These are phyloP conservation scores for Melanerpes aurifrons DNA, from an alignment of 2,113 vertebrate genomes.

Conservation along the genomic window DNA sequence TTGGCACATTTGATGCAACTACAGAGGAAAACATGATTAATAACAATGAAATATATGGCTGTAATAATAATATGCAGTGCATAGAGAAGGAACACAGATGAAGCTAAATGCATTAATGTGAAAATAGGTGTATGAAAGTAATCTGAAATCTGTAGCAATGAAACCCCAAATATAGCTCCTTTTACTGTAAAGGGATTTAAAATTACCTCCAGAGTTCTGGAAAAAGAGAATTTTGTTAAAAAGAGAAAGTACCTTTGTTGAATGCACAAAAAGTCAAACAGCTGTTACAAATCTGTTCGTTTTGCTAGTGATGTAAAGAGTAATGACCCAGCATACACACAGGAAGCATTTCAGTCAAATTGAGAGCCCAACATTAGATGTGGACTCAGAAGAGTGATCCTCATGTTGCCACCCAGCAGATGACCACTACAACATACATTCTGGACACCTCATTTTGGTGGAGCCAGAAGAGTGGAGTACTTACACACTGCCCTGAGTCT, in stretches of 20 bases:
- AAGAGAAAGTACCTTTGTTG: neutral
- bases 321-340: neutral
- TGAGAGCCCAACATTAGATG: rapidly evolving
- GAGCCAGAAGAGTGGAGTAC: neutral
- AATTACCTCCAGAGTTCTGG: neutral
- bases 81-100: neutral
- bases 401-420: rapidly evolving
- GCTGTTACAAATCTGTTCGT: neutral
- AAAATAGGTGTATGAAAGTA: neutral
- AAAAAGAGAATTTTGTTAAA: neutral
- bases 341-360: neutral
- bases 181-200: neutral
- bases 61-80: neutral
- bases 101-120: neutral
- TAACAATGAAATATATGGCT: neutral
- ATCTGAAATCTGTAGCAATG: neutral
- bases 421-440: neutral
- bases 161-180: neutral
- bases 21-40: neutral
- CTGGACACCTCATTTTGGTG: neutral
- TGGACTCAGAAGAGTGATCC: neutral
- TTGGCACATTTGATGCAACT: neutral
- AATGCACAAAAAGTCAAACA: neutral
- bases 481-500: neutral
- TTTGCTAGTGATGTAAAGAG: neutral